A percentile compares a stretch with the other conserved stretches of the same genome.
Conservation (phyloP, 2,888 invertebrate species). For the Entomobrya proxima region DNA sequence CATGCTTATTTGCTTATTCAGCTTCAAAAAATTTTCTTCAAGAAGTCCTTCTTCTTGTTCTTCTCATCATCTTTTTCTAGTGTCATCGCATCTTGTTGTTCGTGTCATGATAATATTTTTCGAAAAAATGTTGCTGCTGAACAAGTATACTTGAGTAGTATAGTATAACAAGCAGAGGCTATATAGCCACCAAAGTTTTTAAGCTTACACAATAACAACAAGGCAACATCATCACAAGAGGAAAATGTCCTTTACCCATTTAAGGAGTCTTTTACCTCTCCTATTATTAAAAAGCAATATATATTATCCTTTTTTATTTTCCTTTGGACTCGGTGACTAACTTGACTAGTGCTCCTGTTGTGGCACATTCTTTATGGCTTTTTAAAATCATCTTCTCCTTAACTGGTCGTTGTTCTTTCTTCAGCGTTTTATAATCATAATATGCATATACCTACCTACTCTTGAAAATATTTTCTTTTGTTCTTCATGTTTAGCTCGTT, state of each 20-base stretch:
- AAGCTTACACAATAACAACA: not conserved
- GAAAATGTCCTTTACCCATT: constrained; percentile 53
- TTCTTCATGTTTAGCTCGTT: not conserved
- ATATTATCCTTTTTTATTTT: no score
- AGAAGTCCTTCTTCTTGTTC: not conserved
- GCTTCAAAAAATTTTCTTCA: not conserved
- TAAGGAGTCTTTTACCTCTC: constrained; percentile 49
- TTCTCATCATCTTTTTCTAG: not conserved
- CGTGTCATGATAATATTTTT: constrained; percentile 21
- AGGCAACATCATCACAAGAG: not conserved
- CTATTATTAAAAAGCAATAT: constrained; percentile 35
- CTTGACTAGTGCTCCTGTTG: constrained; percentile 25
- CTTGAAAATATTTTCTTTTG: constrained; percentile 3
- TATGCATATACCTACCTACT: no score
- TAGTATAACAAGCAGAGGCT: not conserved
- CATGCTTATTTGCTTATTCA: not conserved
- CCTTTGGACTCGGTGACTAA: constrained; percentile 16
- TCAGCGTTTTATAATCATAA: no score
- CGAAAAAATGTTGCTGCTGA: not conserved
- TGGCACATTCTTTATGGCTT: constrained; percentile 35
- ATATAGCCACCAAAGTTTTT: not conserved
- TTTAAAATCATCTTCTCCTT: constrained; percentile 41
- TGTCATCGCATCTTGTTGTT: not conserved
- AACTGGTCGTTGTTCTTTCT: constrained; percentile 45
- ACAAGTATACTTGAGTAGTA: not conserved